Conservation (phyloP, 2,797 vertebrate species). For the Acanthopagrus latus region DNA sequence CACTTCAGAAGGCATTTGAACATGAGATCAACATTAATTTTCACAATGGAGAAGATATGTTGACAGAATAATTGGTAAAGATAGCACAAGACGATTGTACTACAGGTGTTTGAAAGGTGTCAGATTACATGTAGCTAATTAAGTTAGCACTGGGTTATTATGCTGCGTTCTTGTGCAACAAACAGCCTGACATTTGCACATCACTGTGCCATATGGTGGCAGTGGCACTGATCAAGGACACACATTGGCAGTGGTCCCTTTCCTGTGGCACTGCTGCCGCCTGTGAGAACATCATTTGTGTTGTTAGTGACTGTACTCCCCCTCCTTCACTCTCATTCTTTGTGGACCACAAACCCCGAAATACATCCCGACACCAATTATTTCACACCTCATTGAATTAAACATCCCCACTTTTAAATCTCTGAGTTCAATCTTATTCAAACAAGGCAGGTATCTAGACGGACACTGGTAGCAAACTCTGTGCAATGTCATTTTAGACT, state of each 20-base stretch:
- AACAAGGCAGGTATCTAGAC: slow-evolving; percentile 19
- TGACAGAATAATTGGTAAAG: background rate
- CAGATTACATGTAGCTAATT: background rate
- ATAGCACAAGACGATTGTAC: background rate
- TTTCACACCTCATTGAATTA: slow-evolving; percentile 31
- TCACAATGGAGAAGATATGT: background rate
- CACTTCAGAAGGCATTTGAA: background rate
- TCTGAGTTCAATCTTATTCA: slow-evolving; percentile 50
- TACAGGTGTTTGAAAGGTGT: slow-evolving; percentile 3
- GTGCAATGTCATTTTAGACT: background rate
- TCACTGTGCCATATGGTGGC: slow-evolving; percentile 54
- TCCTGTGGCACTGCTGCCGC: slow-evolving; percentile 35
- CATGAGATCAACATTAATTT: background rate
- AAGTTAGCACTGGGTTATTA: slow-evolving; percentile 5
- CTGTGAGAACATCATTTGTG: slow-evolving; percentile 21
- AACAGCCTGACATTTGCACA: slow-evolving; percentile 47
- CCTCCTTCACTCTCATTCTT: background rate
- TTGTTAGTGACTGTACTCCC: background rate
- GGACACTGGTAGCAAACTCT: background rate
- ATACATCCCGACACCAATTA: slow-evolving; percentile 16
- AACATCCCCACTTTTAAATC: slow-evolving; percentile 29
- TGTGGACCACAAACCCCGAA: slow-evolving; percentile 12
- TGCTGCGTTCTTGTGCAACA: slow-evolving; percentile 24
- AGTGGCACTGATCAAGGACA: slow-evolving; percentile 54
- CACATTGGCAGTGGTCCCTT: slow-evolving; percentile 36